Evolutionary conservation across 2,113 vertebrate genomes (phyloP).

Genomic region (Marmota monax): DNA sequence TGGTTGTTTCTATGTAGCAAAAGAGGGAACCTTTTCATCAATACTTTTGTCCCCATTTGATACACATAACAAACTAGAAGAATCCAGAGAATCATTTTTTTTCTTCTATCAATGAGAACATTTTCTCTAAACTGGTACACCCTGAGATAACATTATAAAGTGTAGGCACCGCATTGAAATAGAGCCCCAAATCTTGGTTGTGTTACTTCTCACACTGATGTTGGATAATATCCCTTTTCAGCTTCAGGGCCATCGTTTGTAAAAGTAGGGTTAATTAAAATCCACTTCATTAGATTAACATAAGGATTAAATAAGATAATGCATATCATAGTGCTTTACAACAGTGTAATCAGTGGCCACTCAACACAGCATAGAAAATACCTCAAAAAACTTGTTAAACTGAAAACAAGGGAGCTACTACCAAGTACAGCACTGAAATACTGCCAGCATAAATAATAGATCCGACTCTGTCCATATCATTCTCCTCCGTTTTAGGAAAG

Average conservation of each 20-base stretch:
- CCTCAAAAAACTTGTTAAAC: not conserved
- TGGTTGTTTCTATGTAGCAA: not conserved
- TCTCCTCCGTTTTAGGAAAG: slow-evolving; percentile 9
- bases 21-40: slow-evolving; percentile 17
- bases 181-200: not conserved
- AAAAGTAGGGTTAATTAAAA: not conserved
- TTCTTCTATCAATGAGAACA: not conserved
- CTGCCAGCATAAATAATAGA: not conserved
- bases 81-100: not conserved
- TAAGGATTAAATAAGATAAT: not conserved
- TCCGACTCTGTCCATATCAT: not conserved
- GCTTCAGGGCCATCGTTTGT: not conserved
- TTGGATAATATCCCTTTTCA: not conserved
- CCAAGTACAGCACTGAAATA: not conserved
- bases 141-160: not conserved
- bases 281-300: not conserved
- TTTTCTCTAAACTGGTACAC: slow-evolving; percentile 3
- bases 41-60: not conserved
- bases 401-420: not conserved
- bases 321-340: not conserved
- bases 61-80: not conserved
- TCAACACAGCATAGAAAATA: not conserved
- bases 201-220: not conserved
- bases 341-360: not conserved
- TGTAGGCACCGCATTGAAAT: not conserved